Evolutionary conservation across 2,113 vertebrate genomes (phyloP).

Genomic region (Apeltes quadracus): DNA sequence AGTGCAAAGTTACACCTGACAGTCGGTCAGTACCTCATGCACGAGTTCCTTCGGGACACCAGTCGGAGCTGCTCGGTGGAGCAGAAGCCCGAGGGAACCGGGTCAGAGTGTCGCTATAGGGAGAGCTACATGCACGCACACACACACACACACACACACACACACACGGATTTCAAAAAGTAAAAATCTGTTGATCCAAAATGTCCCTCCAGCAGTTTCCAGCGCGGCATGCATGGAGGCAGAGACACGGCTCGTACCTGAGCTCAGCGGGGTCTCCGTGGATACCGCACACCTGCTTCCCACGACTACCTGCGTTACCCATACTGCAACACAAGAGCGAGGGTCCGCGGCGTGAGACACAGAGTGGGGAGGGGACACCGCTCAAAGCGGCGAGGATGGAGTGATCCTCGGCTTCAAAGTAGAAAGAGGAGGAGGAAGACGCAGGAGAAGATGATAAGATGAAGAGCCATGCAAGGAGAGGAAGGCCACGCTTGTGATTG

Average conservation of each 20-base stretch:
- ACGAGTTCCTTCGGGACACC: slow-evolving; percentile 68
- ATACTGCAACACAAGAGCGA: slow-evolving; percentile 86
- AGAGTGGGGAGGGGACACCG: slow-evolving; percentile 3
- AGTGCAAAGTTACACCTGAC: slow-evolving; percentile 8
- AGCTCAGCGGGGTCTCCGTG: slow-evolving; percentile 83
- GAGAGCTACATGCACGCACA: slow-evolving; percentile 62
- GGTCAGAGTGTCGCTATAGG: slow-evolving; percentile 78
- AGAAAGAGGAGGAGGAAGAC: background rate
- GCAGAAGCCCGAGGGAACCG: slow-evolving; percentile 83
- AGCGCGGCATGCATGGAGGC: slow-evolving; percentile 33
- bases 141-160: slow-evolving; percentile 8
- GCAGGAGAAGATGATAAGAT: background rate
- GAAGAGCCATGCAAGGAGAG: slow-evolving; percentile 27
- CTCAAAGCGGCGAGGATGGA: slow-evolving; percentile 16
- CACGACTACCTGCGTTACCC: slow-evolving; percentile 89
- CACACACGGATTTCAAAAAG: slow-evolving; percentile 1
- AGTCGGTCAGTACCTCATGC: slow-evolving; percentile 64
- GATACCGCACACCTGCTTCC: slow-evolving; percentile 84
- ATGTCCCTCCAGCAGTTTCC: slow-evolving; percentile 37
- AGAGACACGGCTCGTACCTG: slow-evolving; percentile 78
- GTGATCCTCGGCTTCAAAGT: slow-evolving; percentile 3
- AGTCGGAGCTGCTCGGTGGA: slow-evolving; percentile 75
- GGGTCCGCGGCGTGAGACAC: slow-evolving; percentile 32
- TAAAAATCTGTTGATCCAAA: slow-evolving; percentile 14
- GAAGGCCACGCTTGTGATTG: slow-evolving; percentile 14